phyloP scores from a whole-genome alignment of 1,140 invertebrate species.

The Vanessa tameamea region DNA sequence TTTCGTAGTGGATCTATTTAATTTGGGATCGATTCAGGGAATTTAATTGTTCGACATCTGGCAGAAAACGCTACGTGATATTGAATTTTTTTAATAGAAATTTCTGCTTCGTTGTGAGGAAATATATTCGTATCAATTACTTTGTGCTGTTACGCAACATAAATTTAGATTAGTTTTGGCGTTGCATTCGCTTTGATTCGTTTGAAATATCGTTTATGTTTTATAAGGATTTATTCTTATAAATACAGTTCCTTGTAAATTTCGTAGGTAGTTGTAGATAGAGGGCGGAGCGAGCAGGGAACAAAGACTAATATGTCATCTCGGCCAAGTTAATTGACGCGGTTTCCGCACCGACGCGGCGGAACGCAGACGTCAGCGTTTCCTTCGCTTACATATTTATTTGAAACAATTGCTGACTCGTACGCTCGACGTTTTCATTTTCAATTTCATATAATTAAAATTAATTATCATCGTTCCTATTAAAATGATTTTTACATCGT shows the following conservation, averaged over 20 bases:
- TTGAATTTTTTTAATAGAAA: slow-evolving; percentile 52
- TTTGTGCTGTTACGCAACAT: slow-evolving; percentile 28
- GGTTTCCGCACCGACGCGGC: slow-evolving; percentile 71
- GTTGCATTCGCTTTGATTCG: slow-evolving; percentile 17
- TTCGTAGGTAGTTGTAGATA: slow-evolving; percentile 33
- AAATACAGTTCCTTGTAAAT: slow-evolving; percentile 47
- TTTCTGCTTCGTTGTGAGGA: slow-evolving; percentile 41
- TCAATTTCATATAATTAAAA: slow-evolving; percentile 36
- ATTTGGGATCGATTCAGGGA: slow-evolving; percentile 72
- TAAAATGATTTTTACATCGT: neutral
- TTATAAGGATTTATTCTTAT: slow-evolving; percentile 29
- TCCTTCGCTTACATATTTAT: slow-evolving; percentile 76
- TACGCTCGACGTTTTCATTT: slow-evolving; percentile 40
- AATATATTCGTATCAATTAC: slow-evolving; percentile 36
- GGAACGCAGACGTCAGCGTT: slow-evolving; percentile 71
- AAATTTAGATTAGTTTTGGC: slow-evolving; percentile 25
- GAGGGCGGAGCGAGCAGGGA: slow-evolving; percentile 39
- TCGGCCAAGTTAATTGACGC: slow-evolving; percentile 77
- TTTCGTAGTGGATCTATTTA: slow-evolving; percentile 77
- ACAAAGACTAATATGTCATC: slow-evolving; percentile 80
- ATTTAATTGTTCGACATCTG: slow-evolving; percentile 70
- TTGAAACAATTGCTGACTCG: slow-evolving; percentile 48
- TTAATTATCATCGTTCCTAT: slow-evolving; percentile 7
- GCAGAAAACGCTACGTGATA: slow-evolving; percentile 57
- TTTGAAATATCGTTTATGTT: slow-evolving; percentile 22